Evolutionary conservation across 2,113 vertebrate genomes (phyloP).

Genomic region (Puntigrus tetrazona): DNA sequence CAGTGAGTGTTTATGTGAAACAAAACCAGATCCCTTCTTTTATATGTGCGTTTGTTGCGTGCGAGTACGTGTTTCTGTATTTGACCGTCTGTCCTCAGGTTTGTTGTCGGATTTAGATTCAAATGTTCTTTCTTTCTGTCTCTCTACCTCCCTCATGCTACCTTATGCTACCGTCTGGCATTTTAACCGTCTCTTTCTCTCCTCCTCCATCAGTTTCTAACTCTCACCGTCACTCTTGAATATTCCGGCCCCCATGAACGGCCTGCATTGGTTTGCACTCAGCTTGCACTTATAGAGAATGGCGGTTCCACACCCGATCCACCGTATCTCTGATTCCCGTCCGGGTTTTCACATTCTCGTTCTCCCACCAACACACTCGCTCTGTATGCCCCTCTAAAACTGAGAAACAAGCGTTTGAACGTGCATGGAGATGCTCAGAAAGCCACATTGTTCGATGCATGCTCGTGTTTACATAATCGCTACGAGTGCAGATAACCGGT

Average conservation of each 20-base stretch:
- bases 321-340: slow-evolving; percentile 52
- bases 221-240: slow-evolving; percentile 51
- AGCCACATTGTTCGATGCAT: slow-evolving; percentile 8
- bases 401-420: not conserved
- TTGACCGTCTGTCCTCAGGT: slow-evolving; percentile 75
- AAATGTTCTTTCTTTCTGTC: slow-evolving; percentile 51
- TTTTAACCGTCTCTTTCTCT: slow-evolving; percentile 4
- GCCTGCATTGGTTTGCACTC: slow-evolving; percentile 78
- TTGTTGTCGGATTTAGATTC: slow-evolving; percentile 70
- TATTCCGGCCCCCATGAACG: slow-evolving; percentile 60
- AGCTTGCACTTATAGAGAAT: slow-evolving; percentile 73
- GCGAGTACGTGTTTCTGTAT: slow-evolving; percentile 71
- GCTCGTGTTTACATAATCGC: slow-evolving; percentile 33
- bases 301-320: slow-evolving; percentile 66
- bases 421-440: slow-evolving; percentile 1
- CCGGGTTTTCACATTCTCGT: slow-evolving; percentile 50
- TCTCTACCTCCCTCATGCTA: slow-evolving; percentile 57
- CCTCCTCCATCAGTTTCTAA: not conserved
- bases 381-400: not conserved
- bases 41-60: slow-evolving; percentile 72
- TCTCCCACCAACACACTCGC: not conserved
- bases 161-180: slow-evolving; percentile 38
- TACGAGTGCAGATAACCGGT: not conserved
- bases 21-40: slow-evolving; percentile 56
- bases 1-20: slow-evolving; percentile 65